These are phyloP conservation scores for Coracias cyanogaster DNA, from an alignment of 2,797 vertebrate species.

Conservation along the genomic window DNA sequence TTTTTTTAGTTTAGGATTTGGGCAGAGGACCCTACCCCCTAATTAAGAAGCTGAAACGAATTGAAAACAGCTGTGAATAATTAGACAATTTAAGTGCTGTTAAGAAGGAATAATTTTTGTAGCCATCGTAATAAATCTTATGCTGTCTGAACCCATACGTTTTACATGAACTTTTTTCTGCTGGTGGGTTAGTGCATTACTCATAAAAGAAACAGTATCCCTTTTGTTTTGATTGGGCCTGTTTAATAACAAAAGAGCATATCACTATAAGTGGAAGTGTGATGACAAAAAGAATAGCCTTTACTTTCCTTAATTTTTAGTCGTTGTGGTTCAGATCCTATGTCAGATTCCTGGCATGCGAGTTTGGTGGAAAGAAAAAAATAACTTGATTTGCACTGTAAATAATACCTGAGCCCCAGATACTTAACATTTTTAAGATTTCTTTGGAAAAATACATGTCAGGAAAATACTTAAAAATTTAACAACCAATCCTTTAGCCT, in stretches of 20 bases:
- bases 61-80: slow-evolving; percentile 97
- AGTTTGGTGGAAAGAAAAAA: not conserved
- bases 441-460: not conserved
- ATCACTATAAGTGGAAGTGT: slow-evolving; percentile 67
- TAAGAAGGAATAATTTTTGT: slow-evolving; percentile 96
- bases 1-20: slow-evolving; percentile 72
- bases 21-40: slow-evolving; percentile 85
- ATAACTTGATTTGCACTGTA: slow-evolving; percentile 38
- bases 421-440: slow-evolving; percentile 47
- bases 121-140: slow-evolving; percentile 98
- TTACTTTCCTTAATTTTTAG: slow-evolving; percentile 57
- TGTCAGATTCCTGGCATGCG: slow-evolving; percentile 51
- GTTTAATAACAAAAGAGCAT: slow-evolving; percentile 91
- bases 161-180: slow-evolving; percentile 87
- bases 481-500: not conserved
- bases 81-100: slow-evolving; percentile 98
- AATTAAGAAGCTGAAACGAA: slow-evolving; percentile 92
- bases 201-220: slow-evolving; percentile 94
- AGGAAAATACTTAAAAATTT: not conserved
- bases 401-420: slow-evolving; percentile 3
- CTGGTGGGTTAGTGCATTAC: slow-evolving; percentile 90
- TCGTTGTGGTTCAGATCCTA: slow-evolving; percentile 27
- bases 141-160: slow-evolving; percentile 90
- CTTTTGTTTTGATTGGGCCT: slow-evolving; percentile 93
- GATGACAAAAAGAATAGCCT: slow-evolving; percentile 74